These are phyloP conservation scores for Andrena praecox DNA, from an alignment of 2,888 invertebrate genomes.

Conservation along the genomic window DNA sequence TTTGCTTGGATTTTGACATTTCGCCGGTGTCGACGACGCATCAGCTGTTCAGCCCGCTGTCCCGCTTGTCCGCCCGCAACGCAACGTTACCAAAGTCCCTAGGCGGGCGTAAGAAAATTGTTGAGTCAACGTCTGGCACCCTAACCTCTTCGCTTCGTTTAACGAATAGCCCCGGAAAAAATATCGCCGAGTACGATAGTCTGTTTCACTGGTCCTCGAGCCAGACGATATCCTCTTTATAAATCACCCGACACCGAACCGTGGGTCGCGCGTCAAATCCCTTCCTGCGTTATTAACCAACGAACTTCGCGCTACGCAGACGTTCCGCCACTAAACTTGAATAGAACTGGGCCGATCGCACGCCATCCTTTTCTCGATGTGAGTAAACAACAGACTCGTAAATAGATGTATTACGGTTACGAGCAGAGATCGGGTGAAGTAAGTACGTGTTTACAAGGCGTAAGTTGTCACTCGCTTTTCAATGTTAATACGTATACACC, in stretches of 20 bases:
- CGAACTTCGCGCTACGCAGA: conserved; percentile 5
- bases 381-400: conserved; percentile 9
- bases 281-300: neutral
- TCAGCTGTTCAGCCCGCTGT: conserved; percentile 82
- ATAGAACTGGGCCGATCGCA: conserved; percentile 32
- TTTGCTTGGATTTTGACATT: conserved; percentile 84
- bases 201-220: neutral
- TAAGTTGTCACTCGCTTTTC: conserved; percentile 45
- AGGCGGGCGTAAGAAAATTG: conserved; percentile 78
- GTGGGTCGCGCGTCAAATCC: neutral
- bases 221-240: neutral
- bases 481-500: conserved; percentile 29
- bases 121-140: conserved; percentile 80
- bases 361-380: conserved; percentile 26
- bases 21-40: conserved; percentile 82
- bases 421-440: conserved; percentile 14
- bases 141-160: conserved; percentile 74
- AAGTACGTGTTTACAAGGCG: conserved; percentile 34
- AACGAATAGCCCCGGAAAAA: conserved; percentile 15
- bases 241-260: neutral
- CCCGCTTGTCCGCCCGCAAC: conserved; percentile 66
- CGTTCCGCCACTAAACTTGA: conserved; percentile 33
- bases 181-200: conserved; percentile 16
- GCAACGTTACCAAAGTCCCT: conserved; percentile 75
- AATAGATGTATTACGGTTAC: neutral